phyloP scores from a whole-genome alignment of 2,797 vertebrate genomes.

The Amazona ochrocephala region DNA sequence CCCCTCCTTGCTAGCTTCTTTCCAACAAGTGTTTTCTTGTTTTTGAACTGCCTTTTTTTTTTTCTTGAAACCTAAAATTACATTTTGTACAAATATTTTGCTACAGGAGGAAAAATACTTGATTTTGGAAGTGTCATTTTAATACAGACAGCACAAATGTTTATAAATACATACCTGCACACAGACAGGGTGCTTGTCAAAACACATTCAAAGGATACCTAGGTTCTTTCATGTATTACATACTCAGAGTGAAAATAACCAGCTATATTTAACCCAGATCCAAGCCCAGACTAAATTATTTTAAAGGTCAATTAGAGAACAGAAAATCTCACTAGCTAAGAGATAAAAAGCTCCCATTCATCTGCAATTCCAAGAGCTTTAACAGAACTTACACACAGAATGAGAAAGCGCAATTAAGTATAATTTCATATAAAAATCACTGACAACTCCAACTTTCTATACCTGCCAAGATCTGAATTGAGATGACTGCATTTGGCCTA shows the following conservation, averaged over 20 bases:
- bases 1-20: background rate
- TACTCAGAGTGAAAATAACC: slow-evolving; percentile 58
- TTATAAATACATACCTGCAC: slow-evolving; percentile 66
- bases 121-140: slow-evolving; percentile 30
- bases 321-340: slow-evolving; percentile 36
- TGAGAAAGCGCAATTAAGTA: background rate
- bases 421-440: slow-evolving; percentile 2
- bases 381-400: background rate
- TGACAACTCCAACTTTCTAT: slow-evolving; percentile 23
- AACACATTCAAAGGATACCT: slow-evolving; percentile 69
- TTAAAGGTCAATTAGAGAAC: slow-evolving; percentile 66
- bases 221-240: slow-evolving; percentile 60
- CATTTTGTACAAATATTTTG: slow-evolving; percentile 9
- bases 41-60: background rate
- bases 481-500: slow-evolving; percentile 61
- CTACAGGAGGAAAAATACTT: background rate
- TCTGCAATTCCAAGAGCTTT: background rate
- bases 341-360: slow-evolving; percentile 16
- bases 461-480: slow-evolving; percentile 67
- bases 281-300: slow-evolving; percentile 53
- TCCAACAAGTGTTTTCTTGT: background rate
- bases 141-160: background rate
- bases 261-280: slow-evolving; percentile 68
- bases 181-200: slow-evolving; percentile 44
- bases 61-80: background rate